phyloP scores from a whole-genome alignment of 2,797 vertebrate species.

The Pseudochromis fuscus region DNA sequence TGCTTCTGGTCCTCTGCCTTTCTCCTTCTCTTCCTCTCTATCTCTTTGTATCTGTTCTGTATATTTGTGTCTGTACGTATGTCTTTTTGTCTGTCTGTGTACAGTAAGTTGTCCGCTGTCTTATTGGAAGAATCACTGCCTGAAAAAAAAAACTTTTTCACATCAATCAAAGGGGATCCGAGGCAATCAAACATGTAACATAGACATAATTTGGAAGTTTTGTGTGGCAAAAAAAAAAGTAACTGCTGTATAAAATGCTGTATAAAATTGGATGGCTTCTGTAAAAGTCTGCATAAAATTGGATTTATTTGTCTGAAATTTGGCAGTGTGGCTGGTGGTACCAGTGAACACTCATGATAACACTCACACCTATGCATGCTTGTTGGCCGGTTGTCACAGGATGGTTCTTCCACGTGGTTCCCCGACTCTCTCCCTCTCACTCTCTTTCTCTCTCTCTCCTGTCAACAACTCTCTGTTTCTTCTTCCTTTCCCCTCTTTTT shows the following conservation, averaged over 20 bases:
- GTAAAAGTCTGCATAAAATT: conserved; percentile 70
- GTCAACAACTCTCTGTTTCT: conserved; percentile 67
- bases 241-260: conserved; percentile 66
- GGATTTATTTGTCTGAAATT: conserved; percentile 67
- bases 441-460: conserved; percentile 35
- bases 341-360: conserved; percentile 67
- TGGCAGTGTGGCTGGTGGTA: conserved; percentile 71
- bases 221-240: conserved; percentile 61
- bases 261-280: conserved; percentile 69
- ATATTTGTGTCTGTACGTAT: conserved; percentile 71
- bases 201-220: conserved; percentile 67
- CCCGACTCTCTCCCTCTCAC: conserved; percentile 26
- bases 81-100: conserved; percentile 73
- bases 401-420: conserved; percentile 78
- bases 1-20: conserved; percentile 73
- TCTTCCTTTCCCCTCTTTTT: conserved; percentile 59
- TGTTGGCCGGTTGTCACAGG: conserved; percentile 77
- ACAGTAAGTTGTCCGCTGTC: conserved; percentile 73
- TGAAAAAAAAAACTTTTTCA: conserved; percentile 60
- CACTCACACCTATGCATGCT: conserved; percentile 86
- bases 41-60: conserved; percentile 73
- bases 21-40: conserved; percentile 63
- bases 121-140: conserved; percentile 83
- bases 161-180: conserved; percentile 68
- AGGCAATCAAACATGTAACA: conserved; percentile 72